These are phyloP conservation scores for Cydia strobilella DNA, from an alignment of 1,140 invertebrate genomes.

Conservation along the genomic window DNA sequence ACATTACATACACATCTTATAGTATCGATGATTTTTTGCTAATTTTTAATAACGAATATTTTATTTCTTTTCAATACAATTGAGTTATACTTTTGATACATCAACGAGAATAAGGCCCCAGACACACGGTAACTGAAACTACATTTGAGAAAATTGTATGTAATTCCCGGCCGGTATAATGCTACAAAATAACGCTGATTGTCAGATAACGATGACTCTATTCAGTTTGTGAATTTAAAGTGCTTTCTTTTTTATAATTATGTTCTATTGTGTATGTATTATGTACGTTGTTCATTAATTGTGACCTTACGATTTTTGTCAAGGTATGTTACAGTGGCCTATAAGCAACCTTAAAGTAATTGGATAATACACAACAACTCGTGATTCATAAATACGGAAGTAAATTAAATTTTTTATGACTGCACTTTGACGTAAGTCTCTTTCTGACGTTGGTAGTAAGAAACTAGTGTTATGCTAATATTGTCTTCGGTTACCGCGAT, in stretches of 20 bases:
- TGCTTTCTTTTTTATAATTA: constrained; percentile 11
- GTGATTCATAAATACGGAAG: background rate
- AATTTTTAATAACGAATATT: too few relatives aligned
- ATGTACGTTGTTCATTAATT: background rate
- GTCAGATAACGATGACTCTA: constrained; percentile 1
- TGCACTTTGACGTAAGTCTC: too few relatives aligned
- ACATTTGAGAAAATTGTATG: constrained; percentile 25
- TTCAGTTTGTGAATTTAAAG: constrained; percentile 25
- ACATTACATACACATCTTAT: too few relatives aligned
- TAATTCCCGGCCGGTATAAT: constrained; percentile 13
- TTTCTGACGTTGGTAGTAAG: too few relatives aligned
- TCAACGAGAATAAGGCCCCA: background rate
- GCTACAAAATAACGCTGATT: constrained; percentile 26
- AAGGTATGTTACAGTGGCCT: background rate
- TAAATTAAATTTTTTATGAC: background rate
- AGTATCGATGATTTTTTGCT: too few relatives aligned
- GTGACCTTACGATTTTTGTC: background rate
- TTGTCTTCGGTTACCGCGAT: too few relatives aligned
- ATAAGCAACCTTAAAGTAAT: background rate
- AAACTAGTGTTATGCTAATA: too few relatives aligned
- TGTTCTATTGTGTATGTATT: constrained; percentile 6
- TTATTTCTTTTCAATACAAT: background rate
- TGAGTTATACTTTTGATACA: background rate
- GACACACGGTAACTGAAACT: background rate
- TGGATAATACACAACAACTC: too few relatives aligned